Base-by-base conservation (phyloP, 1,140 invertebrate genomes). In the Eupristina koningsbergeri region DNA sequence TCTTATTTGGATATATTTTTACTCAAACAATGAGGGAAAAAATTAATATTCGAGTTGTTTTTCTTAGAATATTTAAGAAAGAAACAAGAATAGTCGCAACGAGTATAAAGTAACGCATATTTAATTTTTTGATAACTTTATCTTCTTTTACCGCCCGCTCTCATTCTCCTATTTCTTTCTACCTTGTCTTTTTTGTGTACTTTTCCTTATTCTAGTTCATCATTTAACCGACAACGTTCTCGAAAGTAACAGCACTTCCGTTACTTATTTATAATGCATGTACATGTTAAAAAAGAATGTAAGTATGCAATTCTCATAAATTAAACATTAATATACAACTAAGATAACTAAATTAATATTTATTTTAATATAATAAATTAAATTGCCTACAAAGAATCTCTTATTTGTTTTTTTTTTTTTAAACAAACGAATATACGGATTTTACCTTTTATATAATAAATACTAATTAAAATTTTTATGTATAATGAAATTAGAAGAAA, bases 101-200 rank as follows among this genome's bases (percentile, higher is more conserved):
- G 29, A 26, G 17, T 61, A 29, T 36, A 22, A 22, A 74, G 36
- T n/a, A 31, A 53, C 13, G 58, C 47, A 17, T 9, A 73, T 61
- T 5, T 61, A 34, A 53, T 13, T 29, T 26, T 22, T 45, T 34
- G 80, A 64, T 64, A 82, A 58, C n/a, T 73, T 82, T 82, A 82
- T 82, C 80, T 82, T 3, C 3, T 74, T n/a, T 36, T 74, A 3
- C 53, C 53, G 5, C 22, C 22, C 53, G 15, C 53, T 58, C 15
- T 26, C 53, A 3, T 26, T 63, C 7, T 63, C 50, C 19, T 9
- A 53, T 9, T 17, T 3, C 11, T 39, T 22, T 26, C n/a, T 1
- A 29, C 26, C 26, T 74, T 45, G n/a, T 31, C n/a, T 31, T 29
- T 22, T 74, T 74, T 36, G 5, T 29, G 11, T 69, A 47, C 29